These are phyloP conservation scores for Lydus trimaculatus DNA, from an alignment of 2,888 invertebrate genomes.

Conservation along the genomic window DNA sequence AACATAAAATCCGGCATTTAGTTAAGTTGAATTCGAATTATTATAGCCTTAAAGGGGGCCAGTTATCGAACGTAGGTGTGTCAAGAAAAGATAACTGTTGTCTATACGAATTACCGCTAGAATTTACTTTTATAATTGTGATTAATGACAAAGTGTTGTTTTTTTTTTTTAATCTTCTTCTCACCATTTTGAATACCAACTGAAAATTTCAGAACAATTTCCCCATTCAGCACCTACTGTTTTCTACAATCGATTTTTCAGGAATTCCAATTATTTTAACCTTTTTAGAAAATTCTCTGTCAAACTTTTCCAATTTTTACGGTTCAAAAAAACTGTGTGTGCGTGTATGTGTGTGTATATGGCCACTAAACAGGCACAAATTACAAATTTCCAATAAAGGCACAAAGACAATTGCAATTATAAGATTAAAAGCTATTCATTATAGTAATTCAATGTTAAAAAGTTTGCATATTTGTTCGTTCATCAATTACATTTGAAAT, in stretches of 20 bases:
- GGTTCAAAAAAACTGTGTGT: neutral
- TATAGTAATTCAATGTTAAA: too few species aligned
- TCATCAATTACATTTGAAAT: neutral
- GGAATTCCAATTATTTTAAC: neutral
- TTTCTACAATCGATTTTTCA: slow-evolving; percentile 1
- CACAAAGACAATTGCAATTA: neutral
- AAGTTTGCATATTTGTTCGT: too few species aligned
- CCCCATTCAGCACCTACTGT: too few species aligned
- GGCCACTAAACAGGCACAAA: neutral
- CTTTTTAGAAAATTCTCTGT: neutral
- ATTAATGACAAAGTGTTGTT: neutral
- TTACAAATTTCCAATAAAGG: neutral
- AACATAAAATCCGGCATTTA: slow-evolving; percentile 11
- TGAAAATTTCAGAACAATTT: neutral
- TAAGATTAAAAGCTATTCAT: neutral
- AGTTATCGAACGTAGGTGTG: slow-evolving; percentile 3
- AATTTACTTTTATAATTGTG: slow-evolving; percentile 5
- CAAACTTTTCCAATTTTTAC: neutral
- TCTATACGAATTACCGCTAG: slow-evolving; percentile 5
- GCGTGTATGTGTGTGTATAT: neutral
- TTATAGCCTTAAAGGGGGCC: slow-evolving; percentile 1
- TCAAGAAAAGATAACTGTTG: slow-evolving; percentile 3
- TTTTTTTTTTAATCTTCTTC: neutral
- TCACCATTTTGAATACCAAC: neutral
- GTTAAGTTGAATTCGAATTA: neutral